A percentile compares a stretch with the other conserved stretches of the same genome.
Evolutionary conservation across 2,113 vertebrate genomes (phyloP).

Genomic region (Grammomys surdaster): DNA sequence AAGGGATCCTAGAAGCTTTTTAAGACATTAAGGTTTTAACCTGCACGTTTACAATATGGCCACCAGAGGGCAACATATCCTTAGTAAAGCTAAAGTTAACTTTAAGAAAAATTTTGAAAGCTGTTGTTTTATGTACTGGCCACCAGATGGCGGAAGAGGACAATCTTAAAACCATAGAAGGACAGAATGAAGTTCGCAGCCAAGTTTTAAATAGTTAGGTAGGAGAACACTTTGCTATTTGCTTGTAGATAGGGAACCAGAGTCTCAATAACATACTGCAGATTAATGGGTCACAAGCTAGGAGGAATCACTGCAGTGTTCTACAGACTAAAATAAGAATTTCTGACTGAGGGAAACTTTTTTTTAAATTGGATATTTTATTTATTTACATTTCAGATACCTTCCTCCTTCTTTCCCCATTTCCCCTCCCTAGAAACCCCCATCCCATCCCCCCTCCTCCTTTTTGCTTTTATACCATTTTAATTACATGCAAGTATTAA

Average conservation of each 20-base stretch:
- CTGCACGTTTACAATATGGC: background rate
- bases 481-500: too few relatives aligned
- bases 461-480: too few relatives aligned
- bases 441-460: too few relatives aligned
- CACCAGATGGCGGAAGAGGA: background rate
- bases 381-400: too few relatives aligned
- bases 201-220: background rate
- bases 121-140: background rate
- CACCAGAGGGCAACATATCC: background rate
- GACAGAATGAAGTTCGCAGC: background rate
- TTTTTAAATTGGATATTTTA: too few relatives aligned
- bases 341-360: background rate
- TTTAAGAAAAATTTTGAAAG: background rate
- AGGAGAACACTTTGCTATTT: background rate
- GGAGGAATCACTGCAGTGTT: background rate
- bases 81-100: background rate
- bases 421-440: too few relatives aligned
- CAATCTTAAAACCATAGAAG: background rate
- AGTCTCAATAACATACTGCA: background rate
- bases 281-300: background rate
- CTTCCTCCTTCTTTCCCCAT: too few relatives aligned
- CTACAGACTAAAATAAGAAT: background rate
- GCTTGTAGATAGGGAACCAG: background rate
- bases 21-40: background rate
- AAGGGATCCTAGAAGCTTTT: background rate